Conservation (phyloP, 1,140 invertebrate genomes). For the Oscheius sp. region DNA sequence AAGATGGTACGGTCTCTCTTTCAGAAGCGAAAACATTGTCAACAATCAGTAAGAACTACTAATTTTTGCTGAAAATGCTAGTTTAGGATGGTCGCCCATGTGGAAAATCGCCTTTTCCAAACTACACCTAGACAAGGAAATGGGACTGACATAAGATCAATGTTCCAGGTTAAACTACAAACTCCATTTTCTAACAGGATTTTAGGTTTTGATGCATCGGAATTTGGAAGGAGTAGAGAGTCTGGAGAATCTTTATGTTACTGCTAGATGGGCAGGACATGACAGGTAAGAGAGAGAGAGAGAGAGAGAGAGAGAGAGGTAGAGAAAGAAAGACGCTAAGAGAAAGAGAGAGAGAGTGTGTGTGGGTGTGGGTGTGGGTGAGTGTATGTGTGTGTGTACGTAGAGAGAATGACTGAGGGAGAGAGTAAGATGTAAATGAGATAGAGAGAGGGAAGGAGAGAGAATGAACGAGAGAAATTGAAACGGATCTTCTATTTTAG, state of each 20-base stretch:
- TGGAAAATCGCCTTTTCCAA: constrained; percentile 1
- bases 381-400: too few relatives aligned
- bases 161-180: constrained; percentile 16
- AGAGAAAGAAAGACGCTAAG: too few relatives aligned
- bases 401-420: too few relatives aligned
- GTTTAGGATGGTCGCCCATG: background rate
- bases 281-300: background rate
- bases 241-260: constrained; percentile 14
- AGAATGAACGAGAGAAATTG: background rate
- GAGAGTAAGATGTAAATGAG: too few relatives aligned
- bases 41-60: constrained; percentile 5
- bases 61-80: too few relatives aligned
- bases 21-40: constrained; percentile 44
- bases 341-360: too few relatives aligned
- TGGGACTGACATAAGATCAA: background rate
- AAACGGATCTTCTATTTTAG: background rate
- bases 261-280: background rate
- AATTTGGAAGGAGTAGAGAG: constrained; percentile 17
- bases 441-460: background rate
- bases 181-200: too few relatives aligned
- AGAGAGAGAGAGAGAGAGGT: background rate
- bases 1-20: constrained; percentile 54
- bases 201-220: too few relatives aligned
- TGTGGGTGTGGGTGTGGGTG: too few relatives aligned
- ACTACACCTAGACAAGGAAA: background rate